A percentile compares a stretch with the other conserved stretches of the same genome.
Conservation (phyloP, 2,888 invertebrate species). For the Eupithecia dodoneata region DNA sequence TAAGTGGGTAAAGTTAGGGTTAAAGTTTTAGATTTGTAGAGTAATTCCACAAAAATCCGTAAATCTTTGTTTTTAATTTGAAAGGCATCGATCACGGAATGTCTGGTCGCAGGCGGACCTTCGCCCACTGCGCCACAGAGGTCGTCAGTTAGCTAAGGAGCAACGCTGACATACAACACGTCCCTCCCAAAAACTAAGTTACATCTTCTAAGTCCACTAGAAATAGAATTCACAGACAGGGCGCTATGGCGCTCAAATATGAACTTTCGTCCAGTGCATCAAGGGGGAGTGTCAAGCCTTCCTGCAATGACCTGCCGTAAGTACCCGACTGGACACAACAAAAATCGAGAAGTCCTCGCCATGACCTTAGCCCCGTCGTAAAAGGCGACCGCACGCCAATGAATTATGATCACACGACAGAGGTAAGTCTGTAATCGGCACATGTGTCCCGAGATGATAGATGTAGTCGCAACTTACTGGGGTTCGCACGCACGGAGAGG, state of each 20-base stretch:
- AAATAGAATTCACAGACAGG: no score
- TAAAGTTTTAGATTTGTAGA: conserved; percentile 10
- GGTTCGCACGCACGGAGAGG: conserved; percentile 21
- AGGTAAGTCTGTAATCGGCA: conserved; percentile 63
- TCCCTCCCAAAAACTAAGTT: no score
- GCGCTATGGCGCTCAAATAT: no score
- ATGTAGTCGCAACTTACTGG: conserved; percentile 57
- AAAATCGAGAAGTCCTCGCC: neutral
- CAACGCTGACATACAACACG: no score
- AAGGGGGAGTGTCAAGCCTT: no score
- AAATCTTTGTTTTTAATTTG: neutral
- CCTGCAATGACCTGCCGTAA: no score
- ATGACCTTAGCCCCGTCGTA: conserved; percentile 7
- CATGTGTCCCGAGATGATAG: conserved; percentile 67
- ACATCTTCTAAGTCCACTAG: no score
- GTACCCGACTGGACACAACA: neutral
- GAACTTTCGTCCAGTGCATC: no score
- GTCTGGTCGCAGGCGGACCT: no score
- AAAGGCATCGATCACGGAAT: no score
- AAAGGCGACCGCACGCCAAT: conserved; percentile 22
- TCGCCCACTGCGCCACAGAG: no score
- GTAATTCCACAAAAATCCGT: neutral
- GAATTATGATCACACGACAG: conserved; percentile 56
- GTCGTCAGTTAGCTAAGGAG: no score
- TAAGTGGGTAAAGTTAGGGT: conserved; percentile 18